A percentile compares a stretch with the other conserved stretches of the same genome.
These are phyloP conservation scores for Theristus sp. DNA, from an alignment of 2,888 invertebrate genomes.

Conservation along the genomic window DNA sequence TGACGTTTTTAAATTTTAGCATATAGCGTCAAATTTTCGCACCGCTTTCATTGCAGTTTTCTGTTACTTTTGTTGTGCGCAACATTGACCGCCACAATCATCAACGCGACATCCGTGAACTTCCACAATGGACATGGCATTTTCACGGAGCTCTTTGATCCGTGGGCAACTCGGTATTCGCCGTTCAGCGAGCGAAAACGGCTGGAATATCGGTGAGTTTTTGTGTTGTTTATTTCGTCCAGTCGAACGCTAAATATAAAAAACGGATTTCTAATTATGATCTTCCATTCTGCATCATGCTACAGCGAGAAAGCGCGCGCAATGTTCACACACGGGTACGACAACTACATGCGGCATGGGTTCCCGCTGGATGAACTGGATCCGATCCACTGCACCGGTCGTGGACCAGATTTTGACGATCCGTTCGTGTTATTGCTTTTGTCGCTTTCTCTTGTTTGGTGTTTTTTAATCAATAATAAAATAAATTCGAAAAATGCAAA, in stretches of 20 bases:
- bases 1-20: no score
- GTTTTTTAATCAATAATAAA: background rate
- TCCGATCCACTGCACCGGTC: conserved; percentile 43
- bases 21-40: no score
- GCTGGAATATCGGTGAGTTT: background rate
- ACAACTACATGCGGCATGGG: conserved; percentile 45
- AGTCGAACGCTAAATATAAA: no score
- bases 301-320: conserved; percentile 14
- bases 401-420: conserved; percentile 44
- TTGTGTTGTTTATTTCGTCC: background rate
- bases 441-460: no score
- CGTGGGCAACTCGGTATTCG: background rate
- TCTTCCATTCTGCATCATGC: no score
- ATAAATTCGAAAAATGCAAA: background rate
- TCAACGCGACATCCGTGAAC: no score
- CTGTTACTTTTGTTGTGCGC: no score
- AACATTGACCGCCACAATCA: no score
- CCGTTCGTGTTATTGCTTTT: conserved; percentile 35
- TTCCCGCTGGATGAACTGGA: conserved; percentile 46
- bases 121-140: background rate
- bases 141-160: background rate
- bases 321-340: conserved; percentile 34
- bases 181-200: background rate
- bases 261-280: no score
- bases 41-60: no score